Percentiles rank a stretch among this genome's conserved stretches.
phyloP scores from a whole-genome alignment of 2,113 vertebrate species.

The Sander lucioperca region DNA sequence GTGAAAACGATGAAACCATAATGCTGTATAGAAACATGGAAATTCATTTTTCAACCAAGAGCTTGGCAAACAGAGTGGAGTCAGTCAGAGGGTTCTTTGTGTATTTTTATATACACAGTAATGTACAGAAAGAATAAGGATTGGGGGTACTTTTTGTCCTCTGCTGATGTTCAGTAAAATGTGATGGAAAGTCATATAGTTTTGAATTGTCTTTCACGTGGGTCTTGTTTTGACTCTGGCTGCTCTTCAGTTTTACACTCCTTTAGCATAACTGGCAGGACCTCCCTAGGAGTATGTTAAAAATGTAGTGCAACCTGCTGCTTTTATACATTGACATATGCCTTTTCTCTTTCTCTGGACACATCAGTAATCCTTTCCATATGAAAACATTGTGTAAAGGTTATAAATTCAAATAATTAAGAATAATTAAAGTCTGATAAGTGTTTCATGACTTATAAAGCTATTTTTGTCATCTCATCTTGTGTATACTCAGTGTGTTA shows the following conservation, averaged over 20 bases:
- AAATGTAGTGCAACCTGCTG: constrained; percentile 16
- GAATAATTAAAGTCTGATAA: constrained; percentile 16
- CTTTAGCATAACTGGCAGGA: constrained; percentile 22
- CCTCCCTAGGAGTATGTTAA: constrained; percentile 41
- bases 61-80: constrained; percentile 15
- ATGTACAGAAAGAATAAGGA: background rate
- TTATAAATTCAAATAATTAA: constrained; percentile 1
- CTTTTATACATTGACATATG: constrained; percentile 24
- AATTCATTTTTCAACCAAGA: constrained; percentile 28
- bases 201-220: background rate
- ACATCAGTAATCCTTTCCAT: constrained; percentile 1
- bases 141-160: background rate
- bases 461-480: constrained; percentile 5
- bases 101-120: constrained; percentile 4
- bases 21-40: constrained; percentile 40
- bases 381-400: constrained; percentile 3
- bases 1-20: constrained; percentile 43
- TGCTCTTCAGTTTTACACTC: constrained; percentile 24
- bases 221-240: constrained; percentile 14
- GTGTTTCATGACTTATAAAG: background rate
- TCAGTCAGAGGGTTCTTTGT: constrained; percentile 32
- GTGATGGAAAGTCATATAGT: constrained; percentile 8
- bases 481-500: constrained; percentile 9
- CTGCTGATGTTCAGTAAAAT: background rate
- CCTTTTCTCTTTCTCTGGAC: background rate